Base-by-base conservation (phyloP, 1,140 invertebrate genomes). In the Platyura marginata region DNA sequence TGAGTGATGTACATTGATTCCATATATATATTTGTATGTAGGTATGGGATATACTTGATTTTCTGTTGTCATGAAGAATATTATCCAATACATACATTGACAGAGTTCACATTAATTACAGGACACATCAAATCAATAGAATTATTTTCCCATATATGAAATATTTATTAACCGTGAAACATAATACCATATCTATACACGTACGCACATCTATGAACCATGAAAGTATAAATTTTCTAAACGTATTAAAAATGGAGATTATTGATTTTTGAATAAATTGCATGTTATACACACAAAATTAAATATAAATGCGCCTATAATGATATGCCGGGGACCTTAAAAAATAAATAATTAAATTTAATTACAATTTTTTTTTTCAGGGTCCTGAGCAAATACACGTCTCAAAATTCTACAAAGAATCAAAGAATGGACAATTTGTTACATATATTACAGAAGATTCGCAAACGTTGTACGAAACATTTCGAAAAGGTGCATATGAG, bases 341-440 rank as follows among this genome's bases (percentile, higher is more conserved):
- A 10, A 10, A 5, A 5, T 10, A 8, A 10, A 10, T 35, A 5
- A 8, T 35, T 35, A 10, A 15, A 35, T 10, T 16, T 15, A 10
- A 15, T 41, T 41, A n/a, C 19, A 46, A 51, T 52, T 45, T 51
- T 53, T 55, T 50, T 52, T 73, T 75, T 23, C 70, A 94, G 89
- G 86, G 86, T 51, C 73, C 81, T 48, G 89, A 93, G 62, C 71
- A 86, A 57, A 81, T 93, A 42, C 72, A 87, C 48, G 85, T 89
- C 37, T 94, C 90, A 18, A 81, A 82, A 57, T 86, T 91, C 61
- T 89, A 83, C 65, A 89, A 89, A 65, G 86, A 94, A 61, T 81
- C 85, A 47, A 88, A 84, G 63, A 84, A 93, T 55, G 88, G 88
- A 38, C 82, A 86, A 59, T 89, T 83, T 56, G 62, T 92, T 29